These are phyloP conservation scores for Sialis lutaria DNA, from an alignment of 2,888 invertebrate genomes.

Conservation along the genomic window DNA sequence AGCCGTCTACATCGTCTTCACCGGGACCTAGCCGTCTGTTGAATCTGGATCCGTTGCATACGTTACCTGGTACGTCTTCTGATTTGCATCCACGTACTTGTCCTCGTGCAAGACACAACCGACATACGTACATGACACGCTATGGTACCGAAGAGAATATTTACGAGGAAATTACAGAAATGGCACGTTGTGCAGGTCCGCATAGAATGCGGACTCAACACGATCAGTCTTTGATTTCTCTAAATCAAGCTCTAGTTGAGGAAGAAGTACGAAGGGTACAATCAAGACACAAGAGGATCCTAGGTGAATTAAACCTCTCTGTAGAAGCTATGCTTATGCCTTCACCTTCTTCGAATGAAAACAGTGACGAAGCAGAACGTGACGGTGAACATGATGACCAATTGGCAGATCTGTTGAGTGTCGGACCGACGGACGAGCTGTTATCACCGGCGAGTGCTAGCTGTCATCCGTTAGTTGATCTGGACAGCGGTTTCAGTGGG, in stretches of 20 bases:
- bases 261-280: constrained; percentile 74
- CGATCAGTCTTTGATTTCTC: constrained; percentile 43
- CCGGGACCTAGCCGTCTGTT: constrained; percentile 19
- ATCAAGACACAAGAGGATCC: constrained; percentile 61
- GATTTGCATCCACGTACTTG: neutral
- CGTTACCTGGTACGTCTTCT: constrained; percentile 6
- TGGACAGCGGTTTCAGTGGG: constrained; percentile 71
- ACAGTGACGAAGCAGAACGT: constrained; percentile 42
- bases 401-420: constrained; percentile 45
- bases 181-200: constrained; percentile 19
- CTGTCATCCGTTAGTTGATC: constrained; percentile 38
- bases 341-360: constrained; percentile 32
- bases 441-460: constrained; percentile 45
- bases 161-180: constrained; percentile 63
- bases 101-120: constrained; percentile 23
- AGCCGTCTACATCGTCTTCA: constrained; percentile 20
- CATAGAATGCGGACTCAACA: constrained; percentile 11
- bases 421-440: constrained; percentile 53
- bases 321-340: constrained; percentile 87
- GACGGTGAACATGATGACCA: constrained; percentile 43
- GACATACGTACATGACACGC: constrained; percentile 57
- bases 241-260: constrained; percentile 56
- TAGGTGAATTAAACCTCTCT: constrained; percentile 73
- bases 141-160: constrained; percentile 76
- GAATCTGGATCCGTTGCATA: constrained; percentile 6